Percentiles rank a stretch among this genome's conserved stretches.
Evolutionary conservation across 2,797 vertebrate genomes (phyloP).

Genomic region (Gastrophryne carolinensis): DNA sequence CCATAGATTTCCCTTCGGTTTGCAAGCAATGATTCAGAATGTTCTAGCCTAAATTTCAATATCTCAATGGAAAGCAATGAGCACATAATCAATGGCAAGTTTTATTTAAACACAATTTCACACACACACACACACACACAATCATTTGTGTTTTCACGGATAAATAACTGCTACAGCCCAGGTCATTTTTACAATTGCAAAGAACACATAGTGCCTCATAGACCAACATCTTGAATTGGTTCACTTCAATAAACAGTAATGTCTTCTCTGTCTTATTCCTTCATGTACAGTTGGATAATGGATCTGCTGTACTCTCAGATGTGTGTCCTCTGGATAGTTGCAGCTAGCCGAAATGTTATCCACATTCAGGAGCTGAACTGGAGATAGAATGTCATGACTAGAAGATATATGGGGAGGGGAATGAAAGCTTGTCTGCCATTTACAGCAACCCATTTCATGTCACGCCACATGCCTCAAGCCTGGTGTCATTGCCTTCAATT

Average conservation of each 20-base stretch:
- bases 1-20: background rate
- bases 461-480: background rate
- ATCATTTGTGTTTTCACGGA: slow-evolving; percentile 4
- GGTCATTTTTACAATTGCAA: background rate
- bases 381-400: slow-evolving; percentile 31
- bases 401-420: background rate
- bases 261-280: slow-evolving; percentile 58
- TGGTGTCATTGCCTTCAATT: background rate
- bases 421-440: background rate
- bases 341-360: slow-evolving; percentile 46
- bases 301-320: slow-evolving; percentile 2
- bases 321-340: slow-evolving; percentile 24
- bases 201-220: no score
- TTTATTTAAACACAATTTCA: no score
- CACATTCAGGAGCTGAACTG: slow-evolving; percentile 53
- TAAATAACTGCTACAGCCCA: background rate
- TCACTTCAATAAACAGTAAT: slow-evolving; percentile 30
- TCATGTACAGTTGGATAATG: slow-evolving; percentile 27
- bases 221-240: background rate
- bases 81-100: background rate
- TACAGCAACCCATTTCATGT: background rate
- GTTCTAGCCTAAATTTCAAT: background rate
- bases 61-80: background rate
- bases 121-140: background rate
- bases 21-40: background rate